phyloP scores from a whole-genome alignment of 2,888 invertebrate genomes.

The Orchesella flavescens region DNA sequence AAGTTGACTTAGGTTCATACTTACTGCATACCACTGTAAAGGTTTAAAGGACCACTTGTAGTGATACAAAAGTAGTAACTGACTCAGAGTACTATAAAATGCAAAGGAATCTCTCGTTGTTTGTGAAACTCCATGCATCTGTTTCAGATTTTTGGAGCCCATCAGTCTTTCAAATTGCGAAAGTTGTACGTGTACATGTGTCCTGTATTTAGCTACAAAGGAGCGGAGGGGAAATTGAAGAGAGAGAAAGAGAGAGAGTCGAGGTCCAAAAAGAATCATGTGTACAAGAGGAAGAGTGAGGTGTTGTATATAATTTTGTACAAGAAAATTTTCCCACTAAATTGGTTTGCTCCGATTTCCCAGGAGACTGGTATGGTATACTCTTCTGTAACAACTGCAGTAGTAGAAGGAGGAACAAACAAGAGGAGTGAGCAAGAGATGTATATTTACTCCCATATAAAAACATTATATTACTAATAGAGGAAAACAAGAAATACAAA shows the following conservation, averaged over 20 bases:
- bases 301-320: conserved; percentile 55
- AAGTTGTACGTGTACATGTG: not conserved
- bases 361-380: conserved; percentile 15
- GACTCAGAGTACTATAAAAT: too few relatives aligned
- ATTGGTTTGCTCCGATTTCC: conserved; percentile 65
- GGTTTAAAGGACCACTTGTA: too few relatives aligned
- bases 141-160: conserved; percentile 9
- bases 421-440: too few relatives aligned
- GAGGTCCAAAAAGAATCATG: too few relatives aligned
- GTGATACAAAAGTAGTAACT: too few relatives aligned
- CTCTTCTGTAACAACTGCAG: not conserved
- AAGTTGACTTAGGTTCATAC: too few relatives aligned
- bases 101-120: too few relatives aligned
- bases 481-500: too few relatives aligned
- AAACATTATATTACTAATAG: too few relatives aligned
- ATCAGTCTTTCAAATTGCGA: conserved; percentile 35
- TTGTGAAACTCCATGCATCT: too few relatives aligned
- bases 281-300: not conserved
- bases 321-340: conserved; percentile 62
- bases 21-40: too few relatives aligned
- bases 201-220: not conserved
- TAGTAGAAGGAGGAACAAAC: not conserved
- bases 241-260: not conserved
- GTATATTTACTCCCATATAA: too few relatives aligned
- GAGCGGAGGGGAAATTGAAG: not conserved